A percentile compares a stretch with the other conserved stretches of the same genome.
Evolutionary conservation across 2,113 vertebrate species (phyloP).

Genomic region (Bubo bubo): DNA sequence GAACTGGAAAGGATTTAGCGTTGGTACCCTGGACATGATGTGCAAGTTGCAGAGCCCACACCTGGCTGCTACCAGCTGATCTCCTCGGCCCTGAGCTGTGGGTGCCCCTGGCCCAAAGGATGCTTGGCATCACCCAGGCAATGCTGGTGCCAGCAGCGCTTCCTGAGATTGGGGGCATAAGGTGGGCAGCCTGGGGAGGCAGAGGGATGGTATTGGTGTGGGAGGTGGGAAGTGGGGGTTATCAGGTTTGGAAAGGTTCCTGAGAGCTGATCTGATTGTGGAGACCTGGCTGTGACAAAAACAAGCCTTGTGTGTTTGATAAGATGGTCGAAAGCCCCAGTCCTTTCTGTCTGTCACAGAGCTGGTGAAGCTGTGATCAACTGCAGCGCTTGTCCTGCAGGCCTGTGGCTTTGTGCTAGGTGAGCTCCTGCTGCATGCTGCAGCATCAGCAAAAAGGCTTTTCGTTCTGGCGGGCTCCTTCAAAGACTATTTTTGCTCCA

Average conservation of each 20-base stretch:
- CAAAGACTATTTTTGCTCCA: not conserved
- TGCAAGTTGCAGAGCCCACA: not conserved
- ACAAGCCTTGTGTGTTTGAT: not conserved
- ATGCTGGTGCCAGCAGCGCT: not conserved
- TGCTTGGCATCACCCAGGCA: not conserved
- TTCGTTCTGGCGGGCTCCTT: not conserved
- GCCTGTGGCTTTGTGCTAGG: not conserved
- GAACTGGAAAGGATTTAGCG: not conserved
- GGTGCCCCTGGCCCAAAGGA: not conserved
- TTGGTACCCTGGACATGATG: not conserved
- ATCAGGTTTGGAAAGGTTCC: not conserved
- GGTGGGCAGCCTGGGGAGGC: not conserved
- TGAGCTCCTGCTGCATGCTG: not conserved
- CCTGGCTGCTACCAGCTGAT: not conserved
- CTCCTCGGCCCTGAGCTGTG: not conserved
- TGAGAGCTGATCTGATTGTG: not conserved
- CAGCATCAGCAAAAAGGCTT: not conserved
- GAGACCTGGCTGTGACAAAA: not conserved
- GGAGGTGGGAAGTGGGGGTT: not conserved
- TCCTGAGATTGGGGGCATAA: not conserved
- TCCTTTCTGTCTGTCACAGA: not conserved
- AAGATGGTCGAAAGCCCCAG: not conserved
- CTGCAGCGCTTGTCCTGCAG: not conserved
- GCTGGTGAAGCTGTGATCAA: not conserved
- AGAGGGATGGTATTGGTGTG: fast-evolving